A percentile compares a stretch with the other conserved stretches of the same genome.
phyloP scores from a whole-genome alignment of 2,113 vertebrate species.

The Coturnix japonica region DNA sequence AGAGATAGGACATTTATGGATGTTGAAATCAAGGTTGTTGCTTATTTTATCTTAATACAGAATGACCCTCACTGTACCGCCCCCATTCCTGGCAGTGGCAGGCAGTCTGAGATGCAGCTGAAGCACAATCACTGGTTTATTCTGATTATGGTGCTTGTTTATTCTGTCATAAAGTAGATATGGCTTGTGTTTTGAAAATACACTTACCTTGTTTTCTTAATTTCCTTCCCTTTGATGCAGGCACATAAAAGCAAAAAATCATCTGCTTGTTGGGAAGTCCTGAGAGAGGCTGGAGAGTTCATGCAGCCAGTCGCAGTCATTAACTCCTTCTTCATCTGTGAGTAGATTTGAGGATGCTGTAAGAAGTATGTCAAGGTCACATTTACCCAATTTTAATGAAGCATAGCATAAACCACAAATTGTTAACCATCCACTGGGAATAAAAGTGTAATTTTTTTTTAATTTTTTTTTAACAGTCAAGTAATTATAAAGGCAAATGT shows the following conservation, averaged over 20 bases:
- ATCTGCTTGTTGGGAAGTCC: background rate
- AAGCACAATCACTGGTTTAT: background rate
- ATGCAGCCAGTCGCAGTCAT: background rate
- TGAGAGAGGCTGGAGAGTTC: background rate
- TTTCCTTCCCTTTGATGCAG: background rate
- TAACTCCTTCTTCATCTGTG: slow-evolving; percentile 10
- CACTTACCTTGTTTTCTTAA: background rate
- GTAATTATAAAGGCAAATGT: slow-evolving; percentile 76
- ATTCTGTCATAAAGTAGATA: background rate
- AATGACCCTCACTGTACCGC: background rate
- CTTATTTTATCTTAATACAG: background rate
- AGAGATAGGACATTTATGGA: background rate
- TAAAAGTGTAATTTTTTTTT: slow-evolving; percentile 32
- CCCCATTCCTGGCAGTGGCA: background rate
- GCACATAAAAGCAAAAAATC: background rate
- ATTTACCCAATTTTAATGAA: slow-evolving; percentile 61
- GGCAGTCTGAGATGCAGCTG: background rate
- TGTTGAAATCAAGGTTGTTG: background rate
- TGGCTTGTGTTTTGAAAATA: background rate
- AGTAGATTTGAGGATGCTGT: slow-evolving; percentile 6
- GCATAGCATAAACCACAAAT: slow-evolving; percentile 68
- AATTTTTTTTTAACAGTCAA: slow-evolving; percentile 50
- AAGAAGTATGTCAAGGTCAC: slow-evolving; percentile 71
- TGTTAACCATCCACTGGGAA: slow-evolving; percentile 61
- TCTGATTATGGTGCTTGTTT: background rate